These are phyloP conservation scores for Sinotaia quadrata DNA, from an alignment of 2,888 invertebrate genomes.

Conservation along the genomic window DNA sequence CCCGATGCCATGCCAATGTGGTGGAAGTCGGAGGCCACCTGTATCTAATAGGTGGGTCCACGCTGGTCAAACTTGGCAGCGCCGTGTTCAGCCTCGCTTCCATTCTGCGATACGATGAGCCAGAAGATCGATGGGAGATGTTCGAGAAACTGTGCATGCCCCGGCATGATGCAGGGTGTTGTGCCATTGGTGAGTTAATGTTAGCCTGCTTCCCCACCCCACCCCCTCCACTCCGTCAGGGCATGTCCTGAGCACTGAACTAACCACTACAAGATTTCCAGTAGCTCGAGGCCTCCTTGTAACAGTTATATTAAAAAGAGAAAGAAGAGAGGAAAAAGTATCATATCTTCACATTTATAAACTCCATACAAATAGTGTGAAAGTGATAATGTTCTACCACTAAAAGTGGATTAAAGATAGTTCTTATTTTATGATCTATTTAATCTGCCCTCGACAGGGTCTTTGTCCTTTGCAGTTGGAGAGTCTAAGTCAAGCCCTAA, in stretches of 20 bases:
- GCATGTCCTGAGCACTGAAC: too few species aligned
- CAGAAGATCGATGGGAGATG: conserved; percentile 47
- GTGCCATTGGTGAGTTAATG: conserved; percentile 39
- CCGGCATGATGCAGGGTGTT: conserved; percentile 48
- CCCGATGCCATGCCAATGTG: conserved; percentile 52
- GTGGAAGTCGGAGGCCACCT: conserved; percentile 44
- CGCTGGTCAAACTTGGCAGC: conserved; percentile 34
- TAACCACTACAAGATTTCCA: too few species aligned
- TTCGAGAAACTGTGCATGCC: conserved; percentile 41
- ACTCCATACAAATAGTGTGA: too few species aligned
- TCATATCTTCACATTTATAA: too few species aligned
- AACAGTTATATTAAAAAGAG: background rate
- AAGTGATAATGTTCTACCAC: too few species aligned
- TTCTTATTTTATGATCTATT: too few species aligned
- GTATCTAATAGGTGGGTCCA: conserved; percentile 57
- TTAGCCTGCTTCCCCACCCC: too few species aligned
- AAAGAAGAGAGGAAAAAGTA: background rate
- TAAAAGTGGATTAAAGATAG: too few species aligned
- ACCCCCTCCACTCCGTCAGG: too few species aligned
- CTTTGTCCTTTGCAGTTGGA: too few species aligned
- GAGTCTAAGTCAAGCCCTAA: too few species aligned
- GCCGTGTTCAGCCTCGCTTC: conserved; percentile 44
- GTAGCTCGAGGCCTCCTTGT: background rate
- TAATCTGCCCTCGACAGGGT: too few species aligned
- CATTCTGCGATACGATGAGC: conserved; percentile 52